Conservation (phyloP, 2,888 invertebrate species). For the Parelbella ahira region DNA sequence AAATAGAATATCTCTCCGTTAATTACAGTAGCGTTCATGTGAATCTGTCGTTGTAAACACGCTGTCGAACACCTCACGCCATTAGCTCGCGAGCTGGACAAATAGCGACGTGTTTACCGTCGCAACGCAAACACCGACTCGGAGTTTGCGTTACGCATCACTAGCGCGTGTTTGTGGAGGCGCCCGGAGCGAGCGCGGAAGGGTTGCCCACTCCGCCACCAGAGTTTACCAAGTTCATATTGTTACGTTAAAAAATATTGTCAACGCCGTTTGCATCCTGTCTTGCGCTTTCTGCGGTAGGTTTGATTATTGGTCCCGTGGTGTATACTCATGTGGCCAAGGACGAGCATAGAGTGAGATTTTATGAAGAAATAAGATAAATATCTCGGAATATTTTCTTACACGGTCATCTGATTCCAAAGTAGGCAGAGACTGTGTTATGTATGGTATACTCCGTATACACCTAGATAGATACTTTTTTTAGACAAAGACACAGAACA, state of each 20-base stretch:
- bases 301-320: constrained; percentile 31
- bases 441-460: too few relatives aligned
- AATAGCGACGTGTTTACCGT: constrained; percentile 73
- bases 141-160: constrained; percentile 79
- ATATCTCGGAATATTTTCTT: too few relatives aligned
- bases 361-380: constrained; percentile 7
- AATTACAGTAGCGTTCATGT: constrained; percentile 69
- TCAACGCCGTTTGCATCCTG: constrained; percentile 44
- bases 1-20: constrained; percentile 38
- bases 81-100: constrained; percentile 71
- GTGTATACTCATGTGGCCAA: constrained; percentile 6
- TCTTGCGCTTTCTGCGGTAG: constrained; percentile 32
- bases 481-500: too few relatives aligned
- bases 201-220: constrained; percentile 71
- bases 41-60: constrained; percentile 59
- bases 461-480: too few relatives aligned
- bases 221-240: constrained; percentile 70
- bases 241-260: constrained; percentile 63
- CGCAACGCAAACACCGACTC: constrained; percentile 71
- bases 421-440: too few relatives aligned
- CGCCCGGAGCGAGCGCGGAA: constrained; percentile 59
- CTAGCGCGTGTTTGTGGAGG: constrained; percentile 70
- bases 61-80: constrained; percentile 55
- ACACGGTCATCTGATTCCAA: too few relatives aligned
- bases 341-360: too few relatives aligned